Evolutionary conservation across 2,888 invertebrate species (phyloP), one percentile per base, ranked within the genome.

Genomic region (Plagodis pulveraria): DNA sequence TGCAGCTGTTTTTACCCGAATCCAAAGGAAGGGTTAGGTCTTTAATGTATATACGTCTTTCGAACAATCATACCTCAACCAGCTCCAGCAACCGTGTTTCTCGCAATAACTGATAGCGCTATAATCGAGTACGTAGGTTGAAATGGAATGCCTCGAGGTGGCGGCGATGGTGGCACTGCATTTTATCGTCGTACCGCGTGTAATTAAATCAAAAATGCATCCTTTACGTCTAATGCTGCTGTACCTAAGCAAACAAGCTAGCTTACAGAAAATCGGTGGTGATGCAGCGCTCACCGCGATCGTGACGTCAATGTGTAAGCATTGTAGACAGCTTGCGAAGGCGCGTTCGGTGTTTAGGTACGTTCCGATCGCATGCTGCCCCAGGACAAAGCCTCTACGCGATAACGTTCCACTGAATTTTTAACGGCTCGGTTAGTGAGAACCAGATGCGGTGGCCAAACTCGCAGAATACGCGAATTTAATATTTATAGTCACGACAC

Each of bases 401-500:
- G 81, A 86, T 86, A 89, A 84, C 81, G 80, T 72, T 61, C 58
- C 66, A 65, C 61, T 91, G 89, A 91, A 91, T 90, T 86, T 90
- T 91, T 91, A 89, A 91, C 78, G 69, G 70, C 67, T 64, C 80
- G 78, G 89, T 88, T 90, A 87, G 86, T 84, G 84, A 77, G 74
- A 78, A 83, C 81, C 90, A 89, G 84, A 85, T 89, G 89, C 78
- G 81, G 74, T 79, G 78, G 78, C 62, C 64, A 59, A 83, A 82
- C 83, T 83, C 81, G 75, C 81, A 80, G 86, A 86, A 87, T 83
- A 86, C 80, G 77, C 78, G 77, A 85, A 88, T 91, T 86, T 89
- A 91, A 89, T 91, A 91, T 91, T 91, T 89, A 90, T 89, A 84
- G 83, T 78, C 73, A 65, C 74, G 77, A 82, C 83, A 84, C 81